Base-by-base conservation (phyloP, 1,140 invertebrate species). In the Dinoponera quadriceps region DNA sequence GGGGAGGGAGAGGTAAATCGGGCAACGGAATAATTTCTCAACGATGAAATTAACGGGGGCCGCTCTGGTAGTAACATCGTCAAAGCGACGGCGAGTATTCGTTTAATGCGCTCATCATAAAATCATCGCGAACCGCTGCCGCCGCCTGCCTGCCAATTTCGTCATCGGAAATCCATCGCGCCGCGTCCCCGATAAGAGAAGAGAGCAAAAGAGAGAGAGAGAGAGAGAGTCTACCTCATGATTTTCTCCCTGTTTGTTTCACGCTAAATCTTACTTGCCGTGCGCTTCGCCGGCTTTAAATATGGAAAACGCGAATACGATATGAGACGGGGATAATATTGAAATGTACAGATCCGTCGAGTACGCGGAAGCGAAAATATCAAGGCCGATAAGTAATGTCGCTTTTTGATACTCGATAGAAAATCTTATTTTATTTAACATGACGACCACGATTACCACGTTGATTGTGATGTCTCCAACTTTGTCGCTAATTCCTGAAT, bases 61-160 rank as follows among this genome's bases (percentile, higher is more conserved):
- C 68, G 65, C 57, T 69, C 27, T 78, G 62, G 55, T 78, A 48
- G n/a, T 57, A 57, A 57, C 22, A 25, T 66, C 27, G 66, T 78
- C 57, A 57, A 69, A 69, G 33, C 38, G 38, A 44, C 38, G 38
- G 38, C 38, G 22, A 55, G 29, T 48, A 57, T 78, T 71, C 65
- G 38, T 44, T 44, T 44, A 44, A 44, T 44, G 38, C 38, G 38
- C 38, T 44, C 38, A 44, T 44, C 38, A 44, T 44, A 44, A 44
- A 44, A 44, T 44, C 38, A 44, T 44, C 38, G 38, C 38, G 38
- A 44, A 11, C 38, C 38, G 38, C 38, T 44, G 38, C 38, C 9
- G n/a, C n/a, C n/a, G n/a, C n/a, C n/a, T n/a, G 9, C 38, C 7
- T 44, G 7, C 38, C 60, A 48, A 20, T 27, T 57, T 71, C 44